Base-by-base conservation (phyloP, 1,140 invertebrate species). In the Tetragnatha versicolor region DNA sequence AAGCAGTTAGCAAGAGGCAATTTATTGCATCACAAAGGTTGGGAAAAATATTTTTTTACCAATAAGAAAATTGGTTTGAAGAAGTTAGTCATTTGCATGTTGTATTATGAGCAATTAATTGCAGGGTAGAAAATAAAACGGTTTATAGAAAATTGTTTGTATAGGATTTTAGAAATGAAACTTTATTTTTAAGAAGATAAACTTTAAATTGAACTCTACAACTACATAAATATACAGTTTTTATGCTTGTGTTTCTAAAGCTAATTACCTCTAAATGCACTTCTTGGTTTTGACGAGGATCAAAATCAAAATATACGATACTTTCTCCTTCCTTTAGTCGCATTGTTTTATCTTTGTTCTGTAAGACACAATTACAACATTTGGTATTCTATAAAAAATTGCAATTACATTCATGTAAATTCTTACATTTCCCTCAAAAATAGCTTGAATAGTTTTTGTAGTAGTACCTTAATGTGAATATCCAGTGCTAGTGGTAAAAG, bases 401-500 rank as follows among this genome's bases (percentile, higher is more conserved):
- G 17, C 14, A 60, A 12, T n/a, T 39, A 14, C n/a, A 77, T 14
- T 35, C 9, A 79, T 35, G 66, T 17, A 45, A 29, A 29, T 6
- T 20, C 10, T 12, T 3, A 61, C 10, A 14, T 55, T 61, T 61
- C 10, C 17, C 12, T 61, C 9, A 14, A 45, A 20, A 45, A 39
- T 25, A 39, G 31, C 12, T n/a, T 51, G 49, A 51, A 51, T 17
- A 45, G 39, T 9, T 3, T 22, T 31, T 0, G 12, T 2, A n/a
- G n/a, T n/a, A n/a, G 87, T 82, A 93, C 89, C 84, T 90, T 90
- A 35, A 94, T 85, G 10, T 85, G 84, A 10, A 92, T 84, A 84
- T 86, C 84, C 25, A 87, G 63, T 68, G 85, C 83, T 81, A 86
- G 85, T 2, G 93, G 93, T 33, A 95, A 87, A 53, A 91, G 89